These are phyloP conservation scores for Halocynthia aurantium DNA, from an alignment of 23 tunicate species.

Conservation along the genomic window DNA sequence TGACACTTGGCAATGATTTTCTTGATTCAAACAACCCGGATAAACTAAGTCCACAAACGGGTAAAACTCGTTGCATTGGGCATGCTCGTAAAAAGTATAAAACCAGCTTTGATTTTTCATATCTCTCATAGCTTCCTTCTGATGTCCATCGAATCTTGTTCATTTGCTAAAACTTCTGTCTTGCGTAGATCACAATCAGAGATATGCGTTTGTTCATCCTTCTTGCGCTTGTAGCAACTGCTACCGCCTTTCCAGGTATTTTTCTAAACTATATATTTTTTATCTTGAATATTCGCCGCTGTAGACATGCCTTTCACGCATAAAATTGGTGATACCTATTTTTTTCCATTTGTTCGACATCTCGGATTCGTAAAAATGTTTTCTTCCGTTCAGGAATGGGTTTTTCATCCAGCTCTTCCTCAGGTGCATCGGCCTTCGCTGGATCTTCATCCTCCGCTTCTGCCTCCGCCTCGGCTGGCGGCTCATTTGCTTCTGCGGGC, in stretches of 20 bases:
- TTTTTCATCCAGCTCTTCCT: background rate
- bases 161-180: background rate
- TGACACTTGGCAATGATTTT: too few relatives aligned
- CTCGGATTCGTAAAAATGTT: background rate
- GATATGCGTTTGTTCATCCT: conserved; percentile 7
- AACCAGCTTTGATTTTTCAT: too few relatives aligned
- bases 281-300: too few relatives aligned
- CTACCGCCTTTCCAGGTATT: background rate
- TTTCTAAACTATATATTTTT: background rate
- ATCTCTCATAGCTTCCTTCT: too few relatives aligned
- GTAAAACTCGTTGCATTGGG: too few relatives aligned
- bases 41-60: too few relatives aligned
- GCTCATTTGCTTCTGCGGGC: too few relatives aligned
- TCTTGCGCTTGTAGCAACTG: background rate
- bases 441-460: background rate
- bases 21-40: too few relatives aligned
- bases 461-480: too few relatives aligned
- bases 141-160: background rate
- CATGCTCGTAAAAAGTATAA: too few relatives aligned
- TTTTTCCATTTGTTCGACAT: too few relatives aligned
- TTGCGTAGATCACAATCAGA: background rate
- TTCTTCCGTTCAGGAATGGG: background rate
- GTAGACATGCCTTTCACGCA: too few relatives aligned
- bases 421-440: background rate
- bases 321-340: background rate